These are phyloP conservation scores for Candoia aspera DNA, from an alignment of 2,113 vertebrate genomes.

Conservation along the genomic window DNA sequence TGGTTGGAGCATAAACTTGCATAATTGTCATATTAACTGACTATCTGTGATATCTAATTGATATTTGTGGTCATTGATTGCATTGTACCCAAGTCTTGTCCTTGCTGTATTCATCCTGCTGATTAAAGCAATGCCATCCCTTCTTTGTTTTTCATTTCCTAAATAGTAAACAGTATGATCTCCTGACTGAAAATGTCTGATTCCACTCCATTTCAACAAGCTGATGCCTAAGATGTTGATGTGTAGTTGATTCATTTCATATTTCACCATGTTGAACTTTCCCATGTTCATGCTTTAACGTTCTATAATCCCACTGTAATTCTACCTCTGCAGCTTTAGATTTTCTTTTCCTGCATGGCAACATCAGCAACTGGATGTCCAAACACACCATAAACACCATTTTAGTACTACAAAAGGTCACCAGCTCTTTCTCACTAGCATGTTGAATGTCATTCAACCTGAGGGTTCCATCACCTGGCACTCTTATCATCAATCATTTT, in stretches of 20 bases:
- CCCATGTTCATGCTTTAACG: background rate
- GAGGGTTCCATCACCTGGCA: background rate
- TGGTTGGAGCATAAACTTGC: too few species aligned
- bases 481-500: background rate
- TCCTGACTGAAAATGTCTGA: too few species aligned
- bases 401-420: background rate
- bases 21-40: too few species aligned
- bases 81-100: too few species aligned
- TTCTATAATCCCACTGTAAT: background rate
- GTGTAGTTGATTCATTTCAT: background rate
- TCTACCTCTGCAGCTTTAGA: background rate
- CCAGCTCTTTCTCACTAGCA: background rate
- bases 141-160: too few species aligned
- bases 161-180: too few species aligned
- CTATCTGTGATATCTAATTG: too few species aligned
- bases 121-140: too few species aligned
- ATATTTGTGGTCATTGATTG: too few species aligned
- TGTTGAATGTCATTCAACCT: background rate
- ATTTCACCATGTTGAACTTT: background rate
- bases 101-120: too few species aligned
- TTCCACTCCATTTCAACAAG: too few species aligned
- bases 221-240: background rate
- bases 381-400: background rate
- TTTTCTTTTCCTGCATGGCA: background rate
- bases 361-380: background rate